Evolutionary conservation across 92 coral and sea anemone genomes (phyloP), one percentile per base, ranked within the genome.

Genomic region (Blastomussa wellsi): DNA sequence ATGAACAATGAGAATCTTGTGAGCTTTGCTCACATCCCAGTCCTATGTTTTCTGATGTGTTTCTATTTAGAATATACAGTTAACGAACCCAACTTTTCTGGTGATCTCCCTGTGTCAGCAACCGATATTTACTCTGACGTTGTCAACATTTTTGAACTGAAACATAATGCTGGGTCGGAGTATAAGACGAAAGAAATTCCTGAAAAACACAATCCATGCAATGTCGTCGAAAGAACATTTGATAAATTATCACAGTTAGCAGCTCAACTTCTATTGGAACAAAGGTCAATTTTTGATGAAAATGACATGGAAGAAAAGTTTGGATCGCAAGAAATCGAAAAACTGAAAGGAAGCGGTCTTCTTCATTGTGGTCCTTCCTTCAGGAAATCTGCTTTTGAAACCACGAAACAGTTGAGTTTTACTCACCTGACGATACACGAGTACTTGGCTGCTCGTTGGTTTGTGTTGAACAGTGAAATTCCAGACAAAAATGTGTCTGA

Each of bases 361-460:
- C 87, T 87, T 33, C 78, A 87, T 24, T 87, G 87, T 65, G 90
- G 90, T 17, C 90, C 80, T 24, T n/a, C n/a, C n/a, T 75, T 87
- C 44, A 62, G 86, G 15, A 66, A 28, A 38, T 74, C 90, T 31
- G 74, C 80, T 44, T 76, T 71, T 62, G 59, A 81, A 81, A 83
- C 72, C 51, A 67, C 36, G 13, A 77, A 67, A 31, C n/a, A 65
- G 36, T 76, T 87, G 11, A 65, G 86, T 72, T 90, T 90, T 32
- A 82, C 86, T 20, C 93, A 90, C 41, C 64, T 85, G 59, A 85
- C 89, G 12, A 35, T 90, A 31, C 92, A 90, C 26, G 89, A 90
- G 35, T 90, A 49, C 55, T 80, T 90, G 16, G 89, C 92, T 51
- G 92, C 92, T 42, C 64, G 72, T 31, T 74, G 76, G 65, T 85